Evolutionary conservation across 2,888 invertebrate species (phyloP), one percentile per base, ranked within the genome.

Genomic region (Pinctada fucata): DNA sequence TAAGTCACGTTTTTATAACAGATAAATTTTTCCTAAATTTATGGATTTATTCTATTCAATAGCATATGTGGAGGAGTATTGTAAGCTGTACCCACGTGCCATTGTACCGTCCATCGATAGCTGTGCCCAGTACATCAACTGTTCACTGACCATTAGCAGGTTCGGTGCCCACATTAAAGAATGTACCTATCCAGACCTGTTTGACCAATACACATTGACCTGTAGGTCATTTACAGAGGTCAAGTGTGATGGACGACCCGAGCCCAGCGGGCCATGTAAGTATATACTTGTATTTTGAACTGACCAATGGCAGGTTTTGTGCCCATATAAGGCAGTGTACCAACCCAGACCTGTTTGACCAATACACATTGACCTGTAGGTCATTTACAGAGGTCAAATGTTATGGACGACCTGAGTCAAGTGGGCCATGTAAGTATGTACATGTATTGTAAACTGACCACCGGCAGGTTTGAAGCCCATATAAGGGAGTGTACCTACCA

Each of bases 181-280:
- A 75, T 87, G 87, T 71, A 79, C 83, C 0, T 87, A 87, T 58
- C 85, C 87, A n/a, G 83, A 86, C 65, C 79, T 87, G 69, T 86
- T 85, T 79, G 85, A 86, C 68, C 66, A 70, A 2, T 66, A 63
- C 6, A 73, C 76, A 0, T 58, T 77, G 52, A 78, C 75, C 13
- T 87, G 87, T 79, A 47, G 75, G 10, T 82, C 85, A 4, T 87
- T 82, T 65, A 78, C 79, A 64, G 70, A 82, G 13, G 85, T 84
- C n/a, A 76, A 82, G n/a, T 87, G 87, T 76, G 80, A 72, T 10
- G 45, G 67, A 1, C 80, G 82, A 64, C 83, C 78, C 67, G 84
- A 82, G 50, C 85, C 87, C 1, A 75, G 79, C 4, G 86, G 82
- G 47, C 87, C 83, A 31, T 87, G 87, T 85, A 82, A 82, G 85